Base-by-base conservation (phyloP, 2,888 invertebrate species). In the Macaria liturata region DNA sequence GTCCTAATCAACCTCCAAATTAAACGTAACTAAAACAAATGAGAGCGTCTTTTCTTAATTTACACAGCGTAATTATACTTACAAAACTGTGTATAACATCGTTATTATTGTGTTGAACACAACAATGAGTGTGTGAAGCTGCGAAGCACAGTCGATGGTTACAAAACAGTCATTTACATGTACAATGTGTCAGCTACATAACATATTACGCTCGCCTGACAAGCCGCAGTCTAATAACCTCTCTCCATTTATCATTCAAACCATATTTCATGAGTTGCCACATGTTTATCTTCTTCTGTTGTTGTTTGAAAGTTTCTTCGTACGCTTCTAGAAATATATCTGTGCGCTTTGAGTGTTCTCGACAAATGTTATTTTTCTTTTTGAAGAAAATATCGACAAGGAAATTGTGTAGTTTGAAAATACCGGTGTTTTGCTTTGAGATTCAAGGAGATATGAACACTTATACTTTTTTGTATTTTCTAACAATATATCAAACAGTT, bases 201-300 rank as follows among this genome's bases (percentile, higher is more conserved):
- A 72, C 68, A 69, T 65, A 72, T 66, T 66, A 71, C 64, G 59
- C 57, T 68, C 64, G 9, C 70, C 73, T 73, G 69, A 72, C 75
- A 73, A 69, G 66, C 65, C 67, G 61, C 71, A 71, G 66, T 71
- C 66, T 80, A 78, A 78, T 80, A 78, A 79, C 71, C 63, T 62
- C 51, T 70, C 68, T 73, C 74, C 76, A 82, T 83, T 81, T 78
- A 80, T 83, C 83, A 82, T 76, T 68, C 66, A 64, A 72, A 79
- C 75, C 78, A 78, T 81, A 79, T 78, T 78, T 82, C 78, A 76
- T 71, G 74, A 75, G 75, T 75, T 73, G 66, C 70, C 71, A 69
- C 71, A 65, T 72, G 71, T 74, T 74, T 71, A 64, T 70, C 66
- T 59, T 57, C 60, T 49, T 46, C 46, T 54, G 42, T 43, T 55